Evolutionary conservation across 2,113 vertebrate genomes (phyloP).

Genomic region (Amazona guildingii): DNA sequence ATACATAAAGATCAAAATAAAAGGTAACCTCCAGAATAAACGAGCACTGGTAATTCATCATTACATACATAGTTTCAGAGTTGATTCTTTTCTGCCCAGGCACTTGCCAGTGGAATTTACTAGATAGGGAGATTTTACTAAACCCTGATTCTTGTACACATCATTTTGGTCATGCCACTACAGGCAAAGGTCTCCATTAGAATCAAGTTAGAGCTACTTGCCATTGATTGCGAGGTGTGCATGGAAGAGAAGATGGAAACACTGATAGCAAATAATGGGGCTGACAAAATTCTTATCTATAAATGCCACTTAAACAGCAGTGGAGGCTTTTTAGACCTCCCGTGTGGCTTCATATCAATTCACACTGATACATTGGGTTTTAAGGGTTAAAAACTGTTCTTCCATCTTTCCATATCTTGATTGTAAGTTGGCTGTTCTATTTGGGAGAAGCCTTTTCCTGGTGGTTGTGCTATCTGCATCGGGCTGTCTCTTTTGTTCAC

Average conservation of each 20-base stretch:
- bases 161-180: not conserved
- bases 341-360: not conserved
- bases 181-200: not conserved
- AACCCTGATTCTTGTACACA: not conserved
- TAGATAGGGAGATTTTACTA: not conserved
- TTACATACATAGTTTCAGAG: not conserved
- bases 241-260: not conserved
- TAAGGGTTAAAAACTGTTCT: not conserved
- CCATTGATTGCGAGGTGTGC: not conserved
- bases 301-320: not conserved
- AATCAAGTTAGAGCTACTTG: not conserved
- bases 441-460: constrained; percentile 56
- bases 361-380: not conserved
- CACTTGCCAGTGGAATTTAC: not conserved
- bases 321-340: not conserved
- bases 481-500: constrained; percentile 78
- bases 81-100: not conserved
- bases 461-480: constrained; percentile 69
- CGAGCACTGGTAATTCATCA: not conserved
- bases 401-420: not conserved
- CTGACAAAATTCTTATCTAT: not conserved
- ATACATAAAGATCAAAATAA: not conserved
- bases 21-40: not conserved
- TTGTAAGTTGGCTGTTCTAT: constrained; percentile 26
- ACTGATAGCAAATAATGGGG: not conserved